A percentile compares a stretch with the other conserved stretches of the same genome.
Conservation (phyloP, 2,797 vertebrate genomes). For the Decapterus maruadsi region DNA sequence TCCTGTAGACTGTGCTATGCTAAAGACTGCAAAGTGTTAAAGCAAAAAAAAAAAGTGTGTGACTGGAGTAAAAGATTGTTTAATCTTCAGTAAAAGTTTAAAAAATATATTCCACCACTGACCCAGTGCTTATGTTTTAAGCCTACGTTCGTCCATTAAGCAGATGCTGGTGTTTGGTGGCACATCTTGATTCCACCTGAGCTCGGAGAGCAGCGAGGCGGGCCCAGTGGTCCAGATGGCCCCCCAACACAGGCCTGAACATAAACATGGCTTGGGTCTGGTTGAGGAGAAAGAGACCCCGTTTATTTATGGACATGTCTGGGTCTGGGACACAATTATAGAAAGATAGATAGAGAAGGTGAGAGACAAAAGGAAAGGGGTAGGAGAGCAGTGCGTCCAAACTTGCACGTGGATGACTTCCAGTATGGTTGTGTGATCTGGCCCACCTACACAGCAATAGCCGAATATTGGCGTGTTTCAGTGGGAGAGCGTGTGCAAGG, state of each 20-base stretch:
- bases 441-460: constrained; percentile 66
- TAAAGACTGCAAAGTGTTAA: constrained; percentile 25
- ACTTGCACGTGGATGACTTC: constrained; percentile 51
- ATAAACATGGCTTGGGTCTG: constrained; percentile 81
- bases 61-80: constrained; percentile 41
- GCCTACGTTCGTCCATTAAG: constrained; percentile 50
- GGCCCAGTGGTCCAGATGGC: constrained; percentile 69
- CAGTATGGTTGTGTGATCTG: constrained; percentile 48
- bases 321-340: constrained; percentile 80
- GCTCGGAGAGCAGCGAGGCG: constrained; percentile 46
- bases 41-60: constrained; percentile 21
- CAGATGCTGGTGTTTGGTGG: constrained; percentile 55
- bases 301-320: constrained; percentile 87
- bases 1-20: neutral
- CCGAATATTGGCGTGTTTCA: constrained; percentile 26
- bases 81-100: constrained; percentile 53
- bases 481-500: constrained; percentile 19
- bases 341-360: constrained; percentile 75
- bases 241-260: constrained; percentile 65
- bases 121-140: constrained; percentile 45
- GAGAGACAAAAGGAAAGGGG: constrained; percentile 69
- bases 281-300: constrained; percentile 73
- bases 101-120: constrained; percentile 43
- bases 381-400: constrained; percentile 45
- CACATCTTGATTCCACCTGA: constrained; percentile 85